These are phyloP conservation scores for Sebastolobus altivelis DNA, from an alignment of 2,797 vertebrate genomes.

Conservation along the genomic window DNA sequence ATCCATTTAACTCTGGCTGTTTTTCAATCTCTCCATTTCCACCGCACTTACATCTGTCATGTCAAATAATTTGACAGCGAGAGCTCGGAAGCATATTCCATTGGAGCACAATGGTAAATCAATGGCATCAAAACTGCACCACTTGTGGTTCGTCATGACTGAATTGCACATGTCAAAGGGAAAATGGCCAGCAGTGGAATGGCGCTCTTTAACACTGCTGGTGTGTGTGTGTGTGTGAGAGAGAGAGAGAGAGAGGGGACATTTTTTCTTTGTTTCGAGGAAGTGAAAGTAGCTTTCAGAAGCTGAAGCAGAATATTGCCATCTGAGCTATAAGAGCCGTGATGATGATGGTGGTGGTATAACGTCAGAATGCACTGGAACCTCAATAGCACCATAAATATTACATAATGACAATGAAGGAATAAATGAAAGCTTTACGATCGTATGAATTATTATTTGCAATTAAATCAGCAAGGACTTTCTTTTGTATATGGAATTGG, in stretches of 20 bases:
- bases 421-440: conserved; percentile 7
- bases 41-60: conserved; percentile 63
- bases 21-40: conserved; percentile 65
- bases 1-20: conserved; percentile 55
- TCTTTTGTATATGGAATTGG: conserved; percentile 32
- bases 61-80: conserved; percentile 63
- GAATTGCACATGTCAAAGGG: conserved; percentile 40
- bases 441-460: conserved; percentile 23
- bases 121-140: conserved; percentile 54
- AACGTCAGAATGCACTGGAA: not conserved
- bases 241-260: not conserved
- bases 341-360: not conserved
- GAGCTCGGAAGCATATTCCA: conserved; percentile 60
- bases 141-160: conserved; percentile 47
- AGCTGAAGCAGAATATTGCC: conserved; percentile 9
- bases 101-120: conserved; percentile 70
- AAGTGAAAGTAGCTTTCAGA: conserved; percentile 22
- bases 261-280: conserved; percentile 7
- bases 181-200: conserved; percentile 33
- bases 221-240: not conserved
- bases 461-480: conserved; percentile 28
- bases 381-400: not conserved
- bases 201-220: not conserved
- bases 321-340: not conserved
- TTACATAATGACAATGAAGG: not conserved